Evolutionary conservation across 64 coral and sea anemone genomes (phyloP), one percentile per base, ranked within the genome.

Genomic region (Stichodactyla helianthus): DNA sequence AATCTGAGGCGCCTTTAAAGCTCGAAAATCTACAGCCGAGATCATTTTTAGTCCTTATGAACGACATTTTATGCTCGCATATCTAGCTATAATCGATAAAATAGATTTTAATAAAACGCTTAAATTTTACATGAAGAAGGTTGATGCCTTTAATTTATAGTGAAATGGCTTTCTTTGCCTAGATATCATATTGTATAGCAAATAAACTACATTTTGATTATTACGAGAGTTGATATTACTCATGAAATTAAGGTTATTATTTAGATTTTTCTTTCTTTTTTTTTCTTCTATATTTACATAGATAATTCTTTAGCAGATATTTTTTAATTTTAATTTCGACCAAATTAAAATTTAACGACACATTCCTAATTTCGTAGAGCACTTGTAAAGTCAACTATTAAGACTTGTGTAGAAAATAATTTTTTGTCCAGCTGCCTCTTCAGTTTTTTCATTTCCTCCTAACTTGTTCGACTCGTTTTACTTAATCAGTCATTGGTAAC

Each of bases 351-450:
- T 74, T 74, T 74, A 74, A 74, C 31, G 20, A 35, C 68, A 74
- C 3, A 74, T 74, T 74, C 27, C 4, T 13, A 35, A 26, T 28
- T 74, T 74, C 27, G 68, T 74, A 28, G 68, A 31, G 68, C 22
- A 74, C 68, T 74, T 74, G 68, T 31, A 10, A 74, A 74, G 68
- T 74, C 68, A 74, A 74, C 35, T 44, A 44, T 44, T 74, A 74
- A 74, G 68, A 74, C 6, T 27, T 74, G 12, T 74, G 27, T 74
- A 10, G 9, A 74, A 4, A 11, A 74, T 12, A 13, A 14, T 27
- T 10, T 74, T 27, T 74, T 31, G 2, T 74, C 68, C n/a, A 74
- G 22, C 68, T 74, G 68, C 4, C 25, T 74, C 22, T 44, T 4
- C 25, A 35, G 6, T 12, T 74, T 74, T 74, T 74, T 23, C n/a